phyloP scores from a whole-genome alignment of 1,140 invertebrate genomes.

The Drosophila fuyamai region DNA sequence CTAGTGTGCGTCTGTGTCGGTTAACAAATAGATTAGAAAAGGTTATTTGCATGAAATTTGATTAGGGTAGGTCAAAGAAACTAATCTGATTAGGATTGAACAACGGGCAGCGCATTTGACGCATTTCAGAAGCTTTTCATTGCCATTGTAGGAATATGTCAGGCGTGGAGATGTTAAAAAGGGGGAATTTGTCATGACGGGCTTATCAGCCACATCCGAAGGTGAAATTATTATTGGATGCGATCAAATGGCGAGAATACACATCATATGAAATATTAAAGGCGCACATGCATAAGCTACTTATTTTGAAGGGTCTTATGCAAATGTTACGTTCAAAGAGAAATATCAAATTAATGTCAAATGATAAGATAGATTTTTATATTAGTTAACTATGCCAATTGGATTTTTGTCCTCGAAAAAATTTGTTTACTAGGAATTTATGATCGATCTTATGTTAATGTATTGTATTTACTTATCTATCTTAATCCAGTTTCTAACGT shows the following conservation, averaged over 20 bases:
- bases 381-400: too few species aligned
- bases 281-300: background rate
- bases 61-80: constrained; percentile 76
- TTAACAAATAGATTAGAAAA: constrained; percentile 69
- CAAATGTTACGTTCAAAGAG: too few species aligned
- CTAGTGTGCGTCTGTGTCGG: constrained; percentile 45
- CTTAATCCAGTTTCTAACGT: too few species aligned
- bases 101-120: constrained; percentile 33
- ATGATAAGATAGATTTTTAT: too few species aligned
- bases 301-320: background rate
- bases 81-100: constrained; percentile 72
- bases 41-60: constrained; percentile 74
- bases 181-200: constrained; percentile 21
- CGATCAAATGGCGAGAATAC: background rate
- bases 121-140: constrained; percentile 39
- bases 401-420: too few species aligned
- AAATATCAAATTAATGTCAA: too few species aligned
- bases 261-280: background rate
- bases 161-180: constrained; percentile 3
- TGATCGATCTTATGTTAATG: too few species aligned
- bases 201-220: constrained; percentile 21
- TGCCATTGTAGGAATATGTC: constrained; percentile 1
- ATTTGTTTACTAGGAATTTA: too few species aligned
- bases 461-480: too few species aligned
- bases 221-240: constrained; percentile 21